Evolutionary conservation across 2,888 invertebrate genomes (phyloP), one percentile per base, ranked within the genome.

Genomic region (Phaonia tiefii): DNA sequence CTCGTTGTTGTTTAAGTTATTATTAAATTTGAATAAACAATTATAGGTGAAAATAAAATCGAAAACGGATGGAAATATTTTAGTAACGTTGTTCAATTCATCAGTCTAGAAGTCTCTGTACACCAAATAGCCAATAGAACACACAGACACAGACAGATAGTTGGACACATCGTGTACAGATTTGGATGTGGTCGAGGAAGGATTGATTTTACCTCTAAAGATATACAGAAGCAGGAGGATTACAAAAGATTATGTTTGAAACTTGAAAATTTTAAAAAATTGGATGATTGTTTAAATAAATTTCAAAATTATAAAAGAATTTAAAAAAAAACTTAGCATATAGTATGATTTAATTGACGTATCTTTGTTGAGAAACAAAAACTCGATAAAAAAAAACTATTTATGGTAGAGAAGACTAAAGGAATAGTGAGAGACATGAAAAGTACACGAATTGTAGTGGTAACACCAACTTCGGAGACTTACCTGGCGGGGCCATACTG

Each of bases 401-500:
- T 22, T 66, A 78, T 81, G 75, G 78, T 75, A 75, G 75, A 81
- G 25, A 42, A 63, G 75, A 72, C 81, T 81, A 78, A 81, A 81
- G 81, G 80, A 75, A 78, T 75, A 75, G 81, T 81, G 78, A 81
- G 75, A 81, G 75, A 81, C 81, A 81, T 81, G 81, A 75, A 81
- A 75, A 44, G 75, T 80, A 82, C 79, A 82, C 71, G 78, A 70
- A 75, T 75, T 73, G 69, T 51, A n/a, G 60, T 72, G 51, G n/a
- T 22, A 66, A 31, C 60, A 84, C 25, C 58, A 49, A 46, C 22
- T 42, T 8, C 66, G 72, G 17, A 37, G 56, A 83, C 66, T 90
- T 90, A 91, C 91, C 90, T 89, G 90, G 89, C 63, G 90, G 90
- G 86, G 90, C 88, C 84, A 88, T 87, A 76, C 84, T 88, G 69